Base-by-base conservation (phyloP, 2,113 vertebrate genomes). In the Brachyistius frenatus region DNA sequence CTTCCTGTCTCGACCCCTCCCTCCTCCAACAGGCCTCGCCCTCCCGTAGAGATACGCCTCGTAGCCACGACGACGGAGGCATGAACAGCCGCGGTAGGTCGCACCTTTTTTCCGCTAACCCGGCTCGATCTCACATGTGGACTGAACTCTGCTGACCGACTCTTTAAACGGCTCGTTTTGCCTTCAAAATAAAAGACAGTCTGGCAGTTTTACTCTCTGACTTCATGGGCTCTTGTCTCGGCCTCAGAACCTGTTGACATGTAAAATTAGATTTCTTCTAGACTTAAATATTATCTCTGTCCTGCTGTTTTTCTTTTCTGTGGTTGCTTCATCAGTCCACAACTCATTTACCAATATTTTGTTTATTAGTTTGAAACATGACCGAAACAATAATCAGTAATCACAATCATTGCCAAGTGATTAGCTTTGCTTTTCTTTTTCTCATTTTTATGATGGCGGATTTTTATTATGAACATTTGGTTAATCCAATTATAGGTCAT, bases 21-120 rank as follows among this genome's bases (percentile, higher is more conserved):
- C 84, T 78, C 88, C 90, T 96, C 95, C 95, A 96, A 91, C 97
- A 98, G 97, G 96, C 95, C 94, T 94, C 95, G 89, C 95, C 95
- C 95, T 92, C 94, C 93, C 94, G 91, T 95, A 96, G 66, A 95
- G 95, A 95, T 94, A 95, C 92, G 78, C 93, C 94, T 93, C 93
- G 91, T 96, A 95, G 95, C 93, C 96, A 94, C 80, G 94, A 93
- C 84, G 95, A 95, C 91, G 96, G 96, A 95, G 93, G 94, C 93
- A 90, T 93, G 94, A 80, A 41, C 71, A 94, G 93, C 93, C 94
- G 94, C 94, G 97, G 97, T 98, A 97, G 95, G 97, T 97, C 70
- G 84, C 92, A 7, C 83, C 68, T 92, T 73, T 78, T 76, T 66
- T 47, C 47, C 83, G 37, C 49, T 78, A 47, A 54, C 49, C 52